Percentiles rank a stretch among this genome's conserved stretches.
Evolutionary conservation across 2,797 vertebrate genomes (phyloP).

Genomic region (Menidia menidia): DNA sequence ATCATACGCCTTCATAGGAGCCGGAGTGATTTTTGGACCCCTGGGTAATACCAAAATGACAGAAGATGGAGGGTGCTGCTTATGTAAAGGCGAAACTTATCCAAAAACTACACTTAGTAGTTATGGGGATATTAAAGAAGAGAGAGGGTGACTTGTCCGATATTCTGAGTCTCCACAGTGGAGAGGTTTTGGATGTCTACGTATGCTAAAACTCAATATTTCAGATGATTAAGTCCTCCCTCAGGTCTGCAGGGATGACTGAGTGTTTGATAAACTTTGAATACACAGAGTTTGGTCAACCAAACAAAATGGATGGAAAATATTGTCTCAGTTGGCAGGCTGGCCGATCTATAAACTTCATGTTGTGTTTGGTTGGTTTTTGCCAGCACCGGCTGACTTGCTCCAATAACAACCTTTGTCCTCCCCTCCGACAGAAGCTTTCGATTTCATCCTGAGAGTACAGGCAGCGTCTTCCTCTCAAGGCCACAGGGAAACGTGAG

Average conservation of each 20-base stretch:
- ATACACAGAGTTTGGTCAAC: conserved; percentile 76
- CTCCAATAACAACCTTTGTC: conserved; percentile 82
- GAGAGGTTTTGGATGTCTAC: conserved; percentile 41
- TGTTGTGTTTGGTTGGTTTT: conserved; percentile 75
- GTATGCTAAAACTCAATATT: conserved; percentile 66
- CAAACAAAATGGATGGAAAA: conserved; percentile 81
- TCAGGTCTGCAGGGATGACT: conserved; percentile 77
- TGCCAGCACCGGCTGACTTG: conserved; percentile 59
- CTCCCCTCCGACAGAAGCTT: conserved; percentile 60
- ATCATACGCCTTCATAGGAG: conserved; percentile 37
- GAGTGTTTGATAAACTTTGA: conserved; percentile 85
- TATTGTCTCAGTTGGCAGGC: conserved; percentile 78
- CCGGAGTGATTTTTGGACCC: conserved; percentile 52
- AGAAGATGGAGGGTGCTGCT: conserved; percentile 62
- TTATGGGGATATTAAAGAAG: conserved; percentile 59
- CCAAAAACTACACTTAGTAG: conserved; percentile 67
- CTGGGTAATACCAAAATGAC: conserved; percentile 59
- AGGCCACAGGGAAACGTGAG: conserved; percentile 39
- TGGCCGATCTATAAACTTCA: conserved; percentile 76
- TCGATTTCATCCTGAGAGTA: conserved; percentile 61
- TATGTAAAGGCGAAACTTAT: conserved; percentile 58
- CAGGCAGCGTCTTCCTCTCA: conserved; percentile 42
- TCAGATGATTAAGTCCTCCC: conserved; percentile 74
- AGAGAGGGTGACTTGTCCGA: conserved; percentile 42
- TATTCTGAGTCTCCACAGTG: conserved; percentile 40